A percentile compares a stretch with the other conserved stretches of the same genome.
Evolutionary conservation across 2,797 vertebrate genomes (phyloP).

Genomic region (Helostoma temminkii): DNA sequence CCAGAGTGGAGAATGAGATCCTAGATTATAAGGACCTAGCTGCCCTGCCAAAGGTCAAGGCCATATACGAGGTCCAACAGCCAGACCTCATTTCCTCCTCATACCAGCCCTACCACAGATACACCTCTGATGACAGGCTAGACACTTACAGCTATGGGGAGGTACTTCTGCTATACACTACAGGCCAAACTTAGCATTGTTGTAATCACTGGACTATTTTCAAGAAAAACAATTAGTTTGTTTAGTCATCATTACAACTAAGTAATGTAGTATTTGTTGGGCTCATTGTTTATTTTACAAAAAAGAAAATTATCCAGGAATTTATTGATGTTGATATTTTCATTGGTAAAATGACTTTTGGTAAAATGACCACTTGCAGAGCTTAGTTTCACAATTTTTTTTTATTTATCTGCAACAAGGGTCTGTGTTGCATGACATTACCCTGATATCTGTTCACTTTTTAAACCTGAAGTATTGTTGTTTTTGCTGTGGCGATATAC

Average conservation of each 20-base stretch:
- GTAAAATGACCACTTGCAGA: too few species aligned
- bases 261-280: not conserved
- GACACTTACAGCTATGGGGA: constrained; percentile 96
- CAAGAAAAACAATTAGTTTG: constrained; percentile 6
- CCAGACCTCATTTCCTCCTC: constrained; percentile 94
- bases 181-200: constrained; percentile 16
- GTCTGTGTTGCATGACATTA: too few species aligned
- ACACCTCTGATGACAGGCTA: constrained; percentile 93
- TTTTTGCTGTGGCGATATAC: too few species aligned
- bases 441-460: too few species aligned
- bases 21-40: constrained; percentile 99
- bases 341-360: not conserved
- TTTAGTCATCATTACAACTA: constrained; percentile 1
- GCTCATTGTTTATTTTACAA: constrained; percentile 4
- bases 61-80: constrained; percentile 98
- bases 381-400: too few species aligned
- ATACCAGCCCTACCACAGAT: constrained; percentile 95
- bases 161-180: constrained; percentile 85
- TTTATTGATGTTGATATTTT: not conserved
- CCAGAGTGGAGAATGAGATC: constrained; percentile 98
- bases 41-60: constrained; percentile 98
- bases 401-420: too few species aligned
- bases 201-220: constrained; percentile 5
- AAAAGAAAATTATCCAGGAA: not conserved
- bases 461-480: too few species aligned